Conservation (phyloP, 1,140 invertebrate genomes). For the Drosophila pandora region DNA sequence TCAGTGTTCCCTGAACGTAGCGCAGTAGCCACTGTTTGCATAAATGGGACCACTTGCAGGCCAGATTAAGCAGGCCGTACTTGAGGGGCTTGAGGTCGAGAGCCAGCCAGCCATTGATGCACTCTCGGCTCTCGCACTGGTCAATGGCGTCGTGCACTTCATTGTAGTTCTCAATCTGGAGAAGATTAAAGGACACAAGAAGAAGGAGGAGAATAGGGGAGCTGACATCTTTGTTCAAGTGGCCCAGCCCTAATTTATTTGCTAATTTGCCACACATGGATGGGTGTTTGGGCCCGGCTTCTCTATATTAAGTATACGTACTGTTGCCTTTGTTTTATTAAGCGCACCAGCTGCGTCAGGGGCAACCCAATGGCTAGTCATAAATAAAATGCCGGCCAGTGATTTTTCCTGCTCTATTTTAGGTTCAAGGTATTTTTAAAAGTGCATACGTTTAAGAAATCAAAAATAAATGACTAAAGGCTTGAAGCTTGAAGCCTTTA, state of each 20-base stretch:
- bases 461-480: no score
- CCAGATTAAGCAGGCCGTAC: conserved; percentile 87
- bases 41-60: conserved; percentile 89
- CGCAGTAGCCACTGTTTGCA: conserved; percentile 89
- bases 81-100: conserved; percentile 89
- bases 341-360: conserved; percentile 68
- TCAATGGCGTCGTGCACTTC: conserved; percentile 77
- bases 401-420: conserved; percentile 53
- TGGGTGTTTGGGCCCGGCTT: conserved; percentile 16
- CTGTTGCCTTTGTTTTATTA: conserved; percentile 57
- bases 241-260: conserved; percentile 63
- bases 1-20: conserved; percentile 85
- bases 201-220: neutral
- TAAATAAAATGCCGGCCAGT: conserved; percentile 74
- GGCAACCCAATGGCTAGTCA: conserved; percentile 72
- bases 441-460: neutral
- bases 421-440: neutral
- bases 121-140: conserved; percentile 55
- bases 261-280: conserved; percentile 66
- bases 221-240: conserved; percentile 61
- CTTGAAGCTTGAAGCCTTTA: no score
- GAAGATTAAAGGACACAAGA: neutral
- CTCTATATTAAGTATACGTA: conserved; percentile 24
- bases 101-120: conserved; percentile 88
- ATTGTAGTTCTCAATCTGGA: conserved; percentile 78